phyloP scores from a whole-genome alignment of 2,888 invertebrate species.

The Leptopterna dolabrata region DNA sequence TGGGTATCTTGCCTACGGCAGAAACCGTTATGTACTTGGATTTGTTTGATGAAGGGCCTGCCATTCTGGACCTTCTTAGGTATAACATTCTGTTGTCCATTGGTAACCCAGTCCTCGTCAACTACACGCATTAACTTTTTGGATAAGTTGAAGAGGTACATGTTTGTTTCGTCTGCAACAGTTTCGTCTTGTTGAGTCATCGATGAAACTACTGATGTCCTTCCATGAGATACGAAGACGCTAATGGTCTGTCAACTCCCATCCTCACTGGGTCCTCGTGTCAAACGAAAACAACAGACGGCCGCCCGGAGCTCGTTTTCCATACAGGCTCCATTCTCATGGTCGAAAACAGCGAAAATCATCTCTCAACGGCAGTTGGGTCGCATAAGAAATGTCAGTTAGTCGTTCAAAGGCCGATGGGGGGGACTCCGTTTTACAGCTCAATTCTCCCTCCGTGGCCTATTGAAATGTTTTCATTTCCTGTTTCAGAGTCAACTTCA shows the following conservation, averaged over 20 bases:
- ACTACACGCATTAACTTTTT: too few species aligned
- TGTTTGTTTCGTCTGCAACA: too few species aligned
- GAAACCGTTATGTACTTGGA: too few species aligned
- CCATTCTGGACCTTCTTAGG: too few species aligned
- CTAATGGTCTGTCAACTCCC: neutral
- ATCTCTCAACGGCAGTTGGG: neutral
- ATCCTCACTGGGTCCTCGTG: neutral
- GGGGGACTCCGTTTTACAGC: neutral
- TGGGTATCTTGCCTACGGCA: too few species aligned
- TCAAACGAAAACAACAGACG: neutral
- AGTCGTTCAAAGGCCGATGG: neutral
- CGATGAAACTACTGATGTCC: too few species aligned
- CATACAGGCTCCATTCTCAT: neutral
- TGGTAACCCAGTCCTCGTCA: too few species aligned
- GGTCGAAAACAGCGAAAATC: neutral
- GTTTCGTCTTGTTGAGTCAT: too few species aligned
- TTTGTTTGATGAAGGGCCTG: too few species aligned
- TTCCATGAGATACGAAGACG: neutral
- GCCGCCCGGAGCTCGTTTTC: neutral
- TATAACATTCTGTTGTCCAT: too few species aligned
- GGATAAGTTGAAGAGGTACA: too few species aligned
- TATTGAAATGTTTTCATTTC: slow-evolving; percentile 11
- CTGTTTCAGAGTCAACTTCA: neutral
- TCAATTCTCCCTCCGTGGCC: neutral
- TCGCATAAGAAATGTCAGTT: neutral